Evolutionary conservation across 2,888 invertebrate genomes (phyloP).

Genomic region (Drosophila rellima): DNA sequence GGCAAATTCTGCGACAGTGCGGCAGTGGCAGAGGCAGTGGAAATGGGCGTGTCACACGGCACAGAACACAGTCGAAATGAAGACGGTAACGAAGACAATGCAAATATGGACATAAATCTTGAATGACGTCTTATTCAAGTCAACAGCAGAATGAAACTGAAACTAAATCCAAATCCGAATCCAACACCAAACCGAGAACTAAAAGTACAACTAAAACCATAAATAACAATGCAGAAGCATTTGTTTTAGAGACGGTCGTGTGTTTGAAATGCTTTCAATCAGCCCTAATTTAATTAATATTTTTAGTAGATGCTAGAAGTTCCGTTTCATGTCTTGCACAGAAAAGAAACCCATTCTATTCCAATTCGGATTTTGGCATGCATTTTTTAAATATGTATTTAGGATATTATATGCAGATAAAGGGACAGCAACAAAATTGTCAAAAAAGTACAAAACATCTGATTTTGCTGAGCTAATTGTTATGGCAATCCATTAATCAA

Average conservation of each 20-base stretch:
- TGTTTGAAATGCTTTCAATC: not conserved
- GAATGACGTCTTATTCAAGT: slow-evolving; percentile 57
- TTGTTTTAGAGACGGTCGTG: not conserved
- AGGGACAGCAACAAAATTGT: too few relatives aligned
- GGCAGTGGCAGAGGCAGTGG: not conserved
- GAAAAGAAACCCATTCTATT: too few relatives aligned
- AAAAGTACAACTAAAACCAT: slow-evolving; percentile 1
- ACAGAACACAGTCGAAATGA: slow-evolving; percentile 36
- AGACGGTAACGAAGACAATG: slow-evolving; percentile 71
- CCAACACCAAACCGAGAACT: not conserved
- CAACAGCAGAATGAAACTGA: slow-evolving; percentile 51
- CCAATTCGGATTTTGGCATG: not conserved
- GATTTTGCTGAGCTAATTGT: too few relatives aligned
- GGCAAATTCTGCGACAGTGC: not conserved
- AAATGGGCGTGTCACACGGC: slow-evolving; percentile 46
- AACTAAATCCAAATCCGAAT: slow-evolving; percentile 15
- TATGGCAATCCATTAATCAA: too few relatives aligned
- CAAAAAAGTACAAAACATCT: too few relatives aligned
- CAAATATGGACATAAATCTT: slow-evolving; percentile 77
- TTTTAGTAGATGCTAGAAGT: not conserved
- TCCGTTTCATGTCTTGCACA: too few relatives aligned
- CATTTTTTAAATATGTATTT: not conserved
- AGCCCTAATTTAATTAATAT: not conserved
- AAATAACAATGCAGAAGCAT: slow-evolving; percentile 14
- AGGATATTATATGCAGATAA: too few relatives aligned